Base-by-base conservation (phyloP, 2,888 invertebrate species). In the Labia minor region DNA sequence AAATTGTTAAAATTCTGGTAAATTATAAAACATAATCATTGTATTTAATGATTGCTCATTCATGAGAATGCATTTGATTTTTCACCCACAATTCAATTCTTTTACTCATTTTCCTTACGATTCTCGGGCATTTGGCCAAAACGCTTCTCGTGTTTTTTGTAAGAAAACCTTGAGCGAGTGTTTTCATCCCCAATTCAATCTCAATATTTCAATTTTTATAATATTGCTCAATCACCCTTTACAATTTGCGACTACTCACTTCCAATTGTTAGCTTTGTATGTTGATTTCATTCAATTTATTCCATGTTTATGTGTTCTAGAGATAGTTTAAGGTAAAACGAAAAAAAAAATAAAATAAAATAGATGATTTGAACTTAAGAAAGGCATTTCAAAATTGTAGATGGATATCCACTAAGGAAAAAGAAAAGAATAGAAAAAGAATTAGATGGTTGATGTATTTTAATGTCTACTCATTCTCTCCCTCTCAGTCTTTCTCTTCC, bases 131-230 rank as follows among this genome's bases (percentile, higher is more conserved):
- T 8, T 2, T 14, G 49, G 49, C 49, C 49, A 49, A 49, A 49
- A 49, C 14, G 49, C 49, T 49, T 49, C 49, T 49, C 49, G 49
- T 49, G 49, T 49, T 49, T 49, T 49, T 14, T 11, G 49, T 49
- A 49, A 8, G 49, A 49, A 49, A 49, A 49, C 49, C 49, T 49
- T 49, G 49, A 49, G n/a, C n/a, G 49, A 49, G 49, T 49, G 3
- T 26, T 16, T 16, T 16, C 49, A 49, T 8, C 49, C 49, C 16
- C 49, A 49, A n/a, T 49, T 14, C 49, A 49, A 49, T 49, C 49
- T 16, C 49, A 49, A 49, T 49, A 49, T 49, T 49, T 49, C 49
- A 49, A 49, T 49, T 49, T 49, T 49, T 49, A 49, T 49, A 49
- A 49, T 49, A 14, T 26, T 26, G 26, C 26, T 26, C 26, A 26